Conservation (phyloP, 1,140 invertebrate species). For the Diabrotica undecimpunctata region DNA sequence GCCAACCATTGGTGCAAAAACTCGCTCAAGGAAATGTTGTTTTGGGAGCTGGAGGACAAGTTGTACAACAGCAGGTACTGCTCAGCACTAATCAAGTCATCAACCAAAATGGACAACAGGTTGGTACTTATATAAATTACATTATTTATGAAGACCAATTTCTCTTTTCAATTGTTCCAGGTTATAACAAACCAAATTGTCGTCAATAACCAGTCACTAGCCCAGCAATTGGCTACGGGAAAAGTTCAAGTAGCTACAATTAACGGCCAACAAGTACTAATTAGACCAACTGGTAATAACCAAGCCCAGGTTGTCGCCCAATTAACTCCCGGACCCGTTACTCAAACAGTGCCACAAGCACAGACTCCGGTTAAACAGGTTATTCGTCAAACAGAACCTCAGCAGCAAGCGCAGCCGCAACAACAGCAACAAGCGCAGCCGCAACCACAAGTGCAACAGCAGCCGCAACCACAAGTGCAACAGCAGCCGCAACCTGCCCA, state of each 20-base stretch:
- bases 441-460: conserved; percentile 16
- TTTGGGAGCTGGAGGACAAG: conserved; percentile 36
- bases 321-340: conserved; percentile 49
- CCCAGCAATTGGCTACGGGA: conserved; percentile 71
- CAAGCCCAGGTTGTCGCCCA: conserved; percentile 67
- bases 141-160: neutral
- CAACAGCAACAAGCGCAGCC: conserved; percentile 1
- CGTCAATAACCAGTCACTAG: conserved; percentile 68
- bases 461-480: conserved; percentile 26
- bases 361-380: conserved; percentile 24
- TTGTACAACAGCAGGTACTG: conserved; percentile 42
- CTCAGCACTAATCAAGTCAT: conserved; percentile 42
- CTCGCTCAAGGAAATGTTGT: conserved; percentile 26
- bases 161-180: conserved; percentile 40
- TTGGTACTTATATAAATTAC: conserved; percentile 15
- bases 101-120: conserved; percentile 39
- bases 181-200: conserved; percentile 66
- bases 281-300: conserved; percentile 68
- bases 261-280: conserved; percentile 76
- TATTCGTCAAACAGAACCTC: neutral
- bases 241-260: conserved; percentile 79
- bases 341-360: conserved; percentile 16
- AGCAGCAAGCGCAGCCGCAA: neutral
- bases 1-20: conserved; percentile 37
- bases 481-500: conserved; percentile 27